Base-by-base conservation (phyloP, 2,113 vertebrate species). In the Tachysurus fulvidraco region DNA sequence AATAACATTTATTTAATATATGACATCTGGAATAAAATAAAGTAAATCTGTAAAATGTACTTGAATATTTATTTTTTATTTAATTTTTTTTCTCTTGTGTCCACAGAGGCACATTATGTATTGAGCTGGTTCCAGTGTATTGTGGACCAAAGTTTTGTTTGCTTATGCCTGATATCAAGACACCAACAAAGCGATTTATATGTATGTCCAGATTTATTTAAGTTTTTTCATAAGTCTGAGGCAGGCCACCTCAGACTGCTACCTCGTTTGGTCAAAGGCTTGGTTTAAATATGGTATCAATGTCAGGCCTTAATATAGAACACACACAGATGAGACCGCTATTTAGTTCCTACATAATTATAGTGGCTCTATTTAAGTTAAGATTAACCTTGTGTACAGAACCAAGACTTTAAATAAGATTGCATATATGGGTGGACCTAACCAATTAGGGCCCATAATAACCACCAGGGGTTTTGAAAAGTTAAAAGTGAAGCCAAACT, bases 321-420 rank as follows among this genome's bases (percentile, higher is more conserved):
- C 5, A 19, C n/a, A 69, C 57, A 21, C 83, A 62, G 67, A 64
- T 67, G 57, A 65, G 52, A 83, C 21, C 25, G 30, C 77, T n/a
- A 44, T 54, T n/a, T 28, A 67, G 57, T 59, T 30, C 79, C 67
- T 81, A 57, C 77, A 81, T 36, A 79, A 85, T 59, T 79, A 81
- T 54, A 71, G 82, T 80, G 69, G 81, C 65, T 44, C 65, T 87
- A 60, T 77, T 83, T 81, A 78, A 79, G 74, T 36, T 60, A 80
- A 84, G 36, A 88, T 60, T 21, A 60, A 25, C 10, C n/a, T n/a
- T 83, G 25, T 83, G 5, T 28, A 65, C 14, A 36, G n/a, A 17
- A 10, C 19, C 30, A 28, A 28, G 55, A 44, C 67, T 86, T 44
- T 62, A 50, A n/a, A 60, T 50, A n/a, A 16, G n/a, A 12, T 57